Evolutionary conservation across 2,113 vertebrate genomes (phyloP).

Genomic region (Nothoprocta pentlandii): DNA sequence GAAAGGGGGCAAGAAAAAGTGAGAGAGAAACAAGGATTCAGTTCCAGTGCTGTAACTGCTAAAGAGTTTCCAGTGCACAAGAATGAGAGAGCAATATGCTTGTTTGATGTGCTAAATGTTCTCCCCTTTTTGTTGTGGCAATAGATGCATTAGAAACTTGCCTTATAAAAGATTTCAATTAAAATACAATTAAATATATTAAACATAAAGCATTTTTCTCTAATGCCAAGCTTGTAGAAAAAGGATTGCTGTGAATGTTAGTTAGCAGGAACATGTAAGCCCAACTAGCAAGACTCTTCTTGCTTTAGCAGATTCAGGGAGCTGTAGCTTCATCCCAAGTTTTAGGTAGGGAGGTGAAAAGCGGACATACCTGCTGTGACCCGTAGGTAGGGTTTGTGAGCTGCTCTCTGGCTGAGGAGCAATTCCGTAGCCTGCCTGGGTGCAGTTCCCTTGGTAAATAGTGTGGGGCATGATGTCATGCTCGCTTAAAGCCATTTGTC

Average conservation of each 20-base stretch:
- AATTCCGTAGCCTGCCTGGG: not conserved
- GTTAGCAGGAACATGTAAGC: not conserved
- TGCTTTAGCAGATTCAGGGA: not conserved
- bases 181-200: not conserved
- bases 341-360: not conserved
- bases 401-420: accelerated
- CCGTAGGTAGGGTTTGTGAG: not conserved
- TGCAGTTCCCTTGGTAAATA: conserved; percentile 10
- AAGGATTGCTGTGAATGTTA: not conserved
- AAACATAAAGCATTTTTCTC: conserved; percentile 5
- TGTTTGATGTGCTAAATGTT: not conserved
- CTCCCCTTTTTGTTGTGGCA: not conserved
- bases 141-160: not conserved
- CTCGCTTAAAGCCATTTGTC: conserved; percentile 38
- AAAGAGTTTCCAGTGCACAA: not conserved
- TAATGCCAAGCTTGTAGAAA: not conserved
- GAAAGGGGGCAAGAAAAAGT: not conserved
- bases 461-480: conserved; percentile 14
- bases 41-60: not conserved
- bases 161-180: not conserved
- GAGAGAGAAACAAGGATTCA: not conserved
- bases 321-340: accelerated
- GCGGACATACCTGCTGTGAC: too few relatives aligned
- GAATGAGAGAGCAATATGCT: not conserved
- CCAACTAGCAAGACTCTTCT: not conserved